Evolutionary conservation across 2,797 vertebrate genomes (phyloP).

Genomic region (Anableps anableps): DNA sequence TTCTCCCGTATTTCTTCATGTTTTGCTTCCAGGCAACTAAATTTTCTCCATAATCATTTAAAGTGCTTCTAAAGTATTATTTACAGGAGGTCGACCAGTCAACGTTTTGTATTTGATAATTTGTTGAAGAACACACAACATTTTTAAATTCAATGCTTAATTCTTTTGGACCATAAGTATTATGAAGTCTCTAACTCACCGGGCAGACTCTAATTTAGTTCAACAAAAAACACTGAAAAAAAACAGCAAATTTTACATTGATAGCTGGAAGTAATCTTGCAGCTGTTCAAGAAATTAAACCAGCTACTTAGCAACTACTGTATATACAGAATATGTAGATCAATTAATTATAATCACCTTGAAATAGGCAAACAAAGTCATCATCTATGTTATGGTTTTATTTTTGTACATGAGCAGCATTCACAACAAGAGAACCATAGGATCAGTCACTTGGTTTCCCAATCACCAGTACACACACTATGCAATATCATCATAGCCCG

Average conservation of each 20-base stretch:
- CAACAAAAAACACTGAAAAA: background rate
- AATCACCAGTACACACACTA: slow-evolving; percentile 8
- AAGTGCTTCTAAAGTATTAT: background rate
- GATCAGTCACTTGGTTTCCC: slow-evolving; percentile 24
- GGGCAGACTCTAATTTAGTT: background rate
- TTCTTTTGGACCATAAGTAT: background rate
- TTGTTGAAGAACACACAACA: slow-evolving; percentile 1
- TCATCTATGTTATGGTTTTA: slow-evolving; percentile 29
- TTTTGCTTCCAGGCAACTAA: background rate
- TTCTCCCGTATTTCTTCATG: background rate
- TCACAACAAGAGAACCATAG: slow-evolving; percentile 27
- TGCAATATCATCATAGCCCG: slow-evolving; percentile 9
- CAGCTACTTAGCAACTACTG: background rate
- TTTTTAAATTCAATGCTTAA: background rate
- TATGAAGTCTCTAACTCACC: background rate
- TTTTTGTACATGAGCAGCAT: slow-evolving; percentile 31
- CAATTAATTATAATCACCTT: slow-evolving; percentile 33
- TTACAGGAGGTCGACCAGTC: background rate
- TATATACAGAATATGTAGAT: background rate
- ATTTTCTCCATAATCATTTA: background rate
- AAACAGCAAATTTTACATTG: background rate
- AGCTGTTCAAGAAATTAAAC: background rate
- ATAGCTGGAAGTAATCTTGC: background rate
- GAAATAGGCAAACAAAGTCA: slow-evolving; percentile 37
- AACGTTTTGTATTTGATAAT: background rate